These are phyloP conservation scores for Pyrrhosoma nymphula DNA, from an alignment of 2,888 invertebrate species.

Conservation along the genomic window DNA sequence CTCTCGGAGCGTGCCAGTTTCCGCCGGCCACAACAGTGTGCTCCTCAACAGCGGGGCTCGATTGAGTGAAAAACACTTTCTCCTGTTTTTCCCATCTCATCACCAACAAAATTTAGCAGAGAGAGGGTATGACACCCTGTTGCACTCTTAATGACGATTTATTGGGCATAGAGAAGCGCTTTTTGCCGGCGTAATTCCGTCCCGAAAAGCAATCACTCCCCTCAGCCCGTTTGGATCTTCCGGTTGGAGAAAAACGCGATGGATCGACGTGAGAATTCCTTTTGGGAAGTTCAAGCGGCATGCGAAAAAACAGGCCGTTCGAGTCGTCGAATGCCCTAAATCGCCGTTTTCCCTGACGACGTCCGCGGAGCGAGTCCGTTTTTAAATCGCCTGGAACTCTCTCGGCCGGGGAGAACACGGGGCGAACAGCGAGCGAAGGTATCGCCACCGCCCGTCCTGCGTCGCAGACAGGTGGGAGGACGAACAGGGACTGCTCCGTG, in stretches of 20 bases:
- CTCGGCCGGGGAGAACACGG: not conserved
- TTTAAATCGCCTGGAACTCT: not conserved
- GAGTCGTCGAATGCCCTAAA: no score
- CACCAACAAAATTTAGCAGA: no score
- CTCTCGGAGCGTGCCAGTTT: no score
- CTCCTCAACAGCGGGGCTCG: no score
- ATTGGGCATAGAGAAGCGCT: not conserved
- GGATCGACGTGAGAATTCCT: no score
- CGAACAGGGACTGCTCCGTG: not conserved
- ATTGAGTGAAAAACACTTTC: no score
- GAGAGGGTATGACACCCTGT: no score
- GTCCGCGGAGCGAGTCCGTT: not conserved
- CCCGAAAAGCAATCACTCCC: not conserved
- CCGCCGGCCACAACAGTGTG: no score
- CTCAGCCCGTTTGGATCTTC: not conserved
- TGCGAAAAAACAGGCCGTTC: not conserved
- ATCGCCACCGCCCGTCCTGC: not conserved
- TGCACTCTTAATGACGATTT: no score
- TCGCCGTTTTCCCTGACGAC: not conserved
- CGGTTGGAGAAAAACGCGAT: not conserved
- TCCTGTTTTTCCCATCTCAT: no score
- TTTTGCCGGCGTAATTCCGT: not conserved
- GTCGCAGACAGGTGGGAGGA: slow-evolving; percentile 28
- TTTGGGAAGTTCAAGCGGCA: no score
- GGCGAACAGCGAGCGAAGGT: not conserved